A percentile compares a stretch with the other conserved stretches of the same genome.
phyloP scores from a whole-genome alignment of 2,888 invertebrate genomes.

The Epirrhoe tristata region DNA sequence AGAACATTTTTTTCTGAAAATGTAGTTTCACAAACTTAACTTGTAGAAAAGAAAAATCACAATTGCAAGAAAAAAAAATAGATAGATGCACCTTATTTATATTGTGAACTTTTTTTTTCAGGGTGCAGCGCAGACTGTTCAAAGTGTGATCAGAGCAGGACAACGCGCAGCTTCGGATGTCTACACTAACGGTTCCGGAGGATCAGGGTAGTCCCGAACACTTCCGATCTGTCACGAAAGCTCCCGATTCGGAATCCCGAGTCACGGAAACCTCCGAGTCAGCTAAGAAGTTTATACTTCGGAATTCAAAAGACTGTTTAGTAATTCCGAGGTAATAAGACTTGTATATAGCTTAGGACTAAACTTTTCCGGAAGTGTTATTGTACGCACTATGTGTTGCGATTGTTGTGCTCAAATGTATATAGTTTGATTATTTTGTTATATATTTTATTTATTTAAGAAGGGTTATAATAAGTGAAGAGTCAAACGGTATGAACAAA shows the following conservation, averaged over 20 bases:
- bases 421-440: conserved; percentile 50
- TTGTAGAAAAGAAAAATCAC: neutral
- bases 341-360: conserved; percentile 57
- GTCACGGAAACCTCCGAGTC: conserved; percentile 12
- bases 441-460: conserved; percentile 20
- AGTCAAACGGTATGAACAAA: conserved; percentile 31
- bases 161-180: conserved; percentile 81
- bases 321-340: conserved; percentile 25
- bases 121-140: conserved; percentile 91
- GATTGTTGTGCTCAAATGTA: conserved; percentile 75
- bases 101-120: conserved; percentile 65
- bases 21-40: too few relatives aligned
- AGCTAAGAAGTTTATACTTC: neutral
- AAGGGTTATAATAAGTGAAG: conserved; percentile 11
- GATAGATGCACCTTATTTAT: neutral
- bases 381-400: conserved; percentile 82
- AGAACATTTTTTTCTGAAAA: neutral
- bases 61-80: neutral
- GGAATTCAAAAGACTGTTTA: conserved; percentile 1
- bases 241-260: conserved; percentile 8
- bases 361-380: conserved; percentile 82
- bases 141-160: conserved; percentile 87
- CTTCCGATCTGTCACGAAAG: conserved; percentile 12
- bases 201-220: conserved; percentile 58
- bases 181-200: conserved; percentile 77